Conservation (phyloP, 2,888 invertebrate species). For the Scaptomyza polygonia region DNA sequence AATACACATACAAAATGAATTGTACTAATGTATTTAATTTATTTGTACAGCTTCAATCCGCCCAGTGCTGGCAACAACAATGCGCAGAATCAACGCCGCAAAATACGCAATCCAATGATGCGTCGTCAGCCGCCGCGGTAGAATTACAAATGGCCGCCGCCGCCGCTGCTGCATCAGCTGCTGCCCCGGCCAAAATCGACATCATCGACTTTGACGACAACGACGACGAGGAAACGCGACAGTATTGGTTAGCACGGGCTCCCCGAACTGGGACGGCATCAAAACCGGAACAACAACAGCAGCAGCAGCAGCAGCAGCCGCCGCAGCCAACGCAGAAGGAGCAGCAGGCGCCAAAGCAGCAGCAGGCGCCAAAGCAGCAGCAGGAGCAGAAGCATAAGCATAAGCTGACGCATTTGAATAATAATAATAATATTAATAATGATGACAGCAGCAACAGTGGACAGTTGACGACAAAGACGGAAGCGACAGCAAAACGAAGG, state of each 20-base stretch:
- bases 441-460: conserved; percentile 2
- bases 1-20: too few relatives aligned
- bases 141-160: conserved; percentile 64
- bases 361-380: conserved; percentile 17
- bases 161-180: conserved; percentile 20
- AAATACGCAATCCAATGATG: conserved; percentile 76
- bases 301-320: background rate
- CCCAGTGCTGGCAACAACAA: conserved; percentile 60
- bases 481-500: conserved; percentile 1
- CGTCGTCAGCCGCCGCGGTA: conserved; percentile 83
- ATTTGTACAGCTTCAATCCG: conserved; percentile 75
- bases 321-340: conserved; percentile 8
- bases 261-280: conserved; percentile 7
- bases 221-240: conserved; percentile 28
- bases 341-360: conserved; percentile 5
- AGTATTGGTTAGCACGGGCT: conserved; percentile 33
- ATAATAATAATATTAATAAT: background rate
- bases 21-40: conserved; percentile 14
- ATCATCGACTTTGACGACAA: conserved; percentile 3
- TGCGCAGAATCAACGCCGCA: conserved; percentile 77
- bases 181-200: conserved; percentile 13
- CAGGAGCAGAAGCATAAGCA: too few relatives aligned
- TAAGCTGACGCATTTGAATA: background rate
- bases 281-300: conserved; percentile 6
- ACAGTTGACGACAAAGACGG: conserved; percentile 21